Percentiles rank a stretch among this genome's conserved stretches.
Evolutionary conservation across 2,888 invertebrate species (phyloP).

Genomic region (Cybosia mesomella): DNA sequence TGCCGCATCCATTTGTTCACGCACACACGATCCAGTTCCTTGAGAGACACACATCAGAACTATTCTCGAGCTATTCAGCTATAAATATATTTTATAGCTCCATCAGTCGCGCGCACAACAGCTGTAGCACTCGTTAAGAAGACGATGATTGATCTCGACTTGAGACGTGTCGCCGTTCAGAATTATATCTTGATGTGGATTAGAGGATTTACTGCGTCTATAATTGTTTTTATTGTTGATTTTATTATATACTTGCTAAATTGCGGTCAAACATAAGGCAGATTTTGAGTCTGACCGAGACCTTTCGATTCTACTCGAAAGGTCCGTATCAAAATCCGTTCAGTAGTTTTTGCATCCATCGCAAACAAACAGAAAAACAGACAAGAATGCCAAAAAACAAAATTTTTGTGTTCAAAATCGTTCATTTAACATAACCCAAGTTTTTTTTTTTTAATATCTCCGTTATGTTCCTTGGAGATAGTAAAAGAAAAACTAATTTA

Average conservation of each 20-base stretch:
- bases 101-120: slow-evolving; percentile 81
- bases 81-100: slow-evolving; percentile 85
- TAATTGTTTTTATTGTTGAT: slow-evolving; percentile 55
- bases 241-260: slow-evolving; percentile 8
- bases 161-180: slow-evolving; percentile 52
- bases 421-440: too few species aligned
- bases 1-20: slow-evolving; percentile 51
- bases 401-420: too few species aligned
- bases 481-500: too few species aligned
- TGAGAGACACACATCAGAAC: slow-evolving; percentile 72
- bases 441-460: too few species aligned
- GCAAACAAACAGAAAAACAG: too few species aligned
- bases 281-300: too few species aligned
- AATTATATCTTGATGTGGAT: slow-evolving; percentile 63
- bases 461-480: too few species aligned
- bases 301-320: too few species aligned
- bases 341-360: too few species aligned
- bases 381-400: too few species aligned
- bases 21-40: slow-evolving; percentile 52
- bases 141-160: slow-evolving; percentile 82
- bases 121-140: slow-evolving; percentile 82
- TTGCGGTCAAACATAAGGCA: too few species aligned
- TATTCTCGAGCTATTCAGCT: slow-evolving; percentile 74
- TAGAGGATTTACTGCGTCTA: slow-evolving; percentile 58
- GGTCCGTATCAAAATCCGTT: too few species aligned